Conservation (phyloP, 2,797 vertebrate species). For the Trematomus bernacchii region DNA sequence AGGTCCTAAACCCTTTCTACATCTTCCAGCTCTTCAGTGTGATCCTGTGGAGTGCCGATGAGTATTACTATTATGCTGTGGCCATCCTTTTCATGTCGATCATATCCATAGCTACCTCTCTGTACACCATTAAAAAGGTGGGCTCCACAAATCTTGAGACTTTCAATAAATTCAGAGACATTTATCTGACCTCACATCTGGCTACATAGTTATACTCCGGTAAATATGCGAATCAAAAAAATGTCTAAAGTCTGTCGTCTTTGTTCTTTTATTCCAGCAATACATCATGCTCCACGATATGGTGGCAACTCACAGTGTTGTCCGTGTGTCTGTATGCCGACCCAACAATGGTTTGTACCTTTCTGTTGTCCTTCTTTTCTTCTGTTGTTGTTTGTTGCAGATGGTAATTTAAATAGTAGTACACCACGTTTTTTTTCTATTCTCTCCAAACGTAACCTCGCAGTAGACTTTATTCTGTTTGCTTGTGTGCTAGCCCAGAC, state of each 20-base stretch:
- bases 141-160: conserved; percentile 28
- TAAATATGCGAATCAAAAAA: conserved; percentile 1
- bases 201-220: conserved; percentile 15
- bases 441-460: conserved; percentile 23
- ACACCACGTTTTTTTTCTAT: neutral
- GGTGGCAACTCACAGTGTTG: conserved; percentile 97
- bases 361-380: neutral
- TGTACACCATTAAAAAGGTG: conserved; percentile 99
- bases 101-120: conserved; percentile 96
- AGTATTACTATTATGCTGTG: conserved; percentile 98
- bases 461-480: conserved; percentile 18
- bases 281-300: conserved; percentile 98
- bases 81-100: conserved; percentile 98
- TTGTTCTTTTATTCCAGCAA: conserved; percentile 86
- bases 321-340: conserved; percentile 95
- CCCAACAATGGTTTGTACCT: conserved; percentile 88
- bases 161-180: conserved; percentile 3
- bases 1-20: conserved; percentile 99
- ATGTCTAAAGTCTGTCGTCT: conserved; percentile 22
- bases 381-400: neutral
- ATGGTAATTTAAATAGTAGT: neutral
- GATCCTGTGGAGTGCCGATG: conserved; percentile 95
- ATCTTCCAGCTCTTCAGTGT: conserved; percentile 99
- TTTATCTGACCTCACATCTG: neutral
- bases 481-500: conserved; percentile 26